A percentile compares a stretch with the other conserved stretches of the same genome.
Conservation (phyloP, 2,888 invertebrate genomes). For the Cephalotes varians region DNA sequence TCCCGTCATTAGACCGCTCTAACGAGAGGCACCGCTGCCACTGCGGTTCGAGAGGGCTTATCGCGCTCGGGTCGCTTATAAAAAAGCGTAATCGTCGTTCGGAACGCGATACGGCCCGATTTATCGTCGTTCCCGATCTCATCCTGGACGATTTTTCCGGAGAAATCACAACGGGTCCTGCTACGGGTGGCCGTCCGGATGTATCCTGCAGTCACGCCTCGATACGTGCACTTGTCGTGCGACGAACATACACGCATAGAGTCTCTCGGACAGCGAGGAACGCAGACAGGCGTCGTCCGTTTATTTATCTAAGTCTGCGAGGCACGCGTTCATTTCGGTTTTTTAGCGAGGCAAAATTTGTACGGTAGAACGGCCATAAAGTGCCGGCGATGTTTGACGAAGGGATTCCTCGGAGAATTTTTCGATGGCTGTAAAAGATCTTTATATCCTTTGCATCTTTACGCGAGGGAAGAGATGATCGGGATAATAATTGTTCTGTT, state of each 20-base stretch:
- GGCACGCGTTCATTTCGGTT: neutral
- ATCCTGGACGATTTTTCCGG: neutral
- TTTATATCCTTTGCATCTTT: neutral
- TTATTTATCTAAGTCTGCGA: constrained; percentile 27
- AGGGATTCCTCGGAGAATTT: constrained; percentile 10
- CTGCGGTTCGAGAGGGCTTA: constrained; percentile 51
- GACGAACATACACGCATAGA: neutral
- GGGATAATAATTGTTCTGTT: constrained; percentile 15
- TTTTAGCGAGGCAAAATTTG: constrained; percentile 32
- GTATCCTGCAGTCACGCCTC: neutral
- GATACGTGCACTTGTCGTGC: constrained; percentile 23
- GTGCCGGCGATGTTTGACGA: constrained; percentile 12
- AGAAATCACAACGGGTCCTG: constrained; percentile 11
- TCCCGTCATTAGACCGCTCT: constrained; percentile 70
- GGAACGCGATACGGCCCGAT: neutral
- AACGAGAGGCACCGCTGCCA: constrained; percentile 67
- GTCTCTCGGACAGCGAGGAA: constrained; percentile 4
- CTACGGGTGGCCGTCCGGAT: neutral
- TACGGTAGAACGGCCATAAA: neutral
- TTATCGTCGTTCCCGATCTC: constrained; percentile 41
- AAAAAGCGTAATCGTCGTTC: constrained; percentile 38
- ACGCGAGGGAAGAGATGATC: neutral
- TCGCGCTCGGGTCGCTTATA: constrained; percentile 36
- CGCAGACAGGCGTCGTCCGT: neutral
- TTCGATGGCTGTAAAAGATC: neutral